Evolutionary conservation across 2,888 invertebrate species (phyloP).

Genomic region (Laspeyria flexula): DNA sequence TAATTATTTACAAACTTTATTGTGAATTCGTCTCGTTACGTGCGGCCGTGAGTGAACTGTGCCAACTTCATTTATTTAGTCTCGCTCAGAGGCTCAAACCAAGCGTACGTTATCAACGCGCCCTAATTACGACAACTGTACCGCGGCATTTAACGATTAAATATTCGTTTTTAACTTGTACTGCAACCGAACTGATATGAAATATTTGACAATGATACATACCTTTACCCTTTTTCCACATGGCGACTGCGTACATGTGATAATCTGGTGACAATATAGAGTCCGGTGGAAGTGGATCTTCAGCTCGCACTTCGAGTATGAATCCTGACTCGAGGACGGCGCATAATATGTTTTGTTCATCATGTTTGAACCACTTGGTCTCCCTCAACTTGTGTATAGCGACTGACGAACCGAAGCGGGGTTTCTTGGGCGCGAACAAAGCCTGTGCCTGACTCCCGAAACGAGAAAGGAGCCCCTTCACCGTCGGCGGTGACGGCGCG

Average conservation of each 20-base stretch:
- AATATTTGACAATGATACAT: slow-evolving; percentile 50
- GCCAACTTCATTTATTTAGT: slow-evolving; percentile 65
- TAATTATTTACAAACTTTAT: slow-evolving; percentile 74
- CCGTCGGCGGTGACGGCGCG: slow-evolving; percentile 80
- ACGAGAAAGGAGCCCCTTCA: slow-evolving; percentile 82
- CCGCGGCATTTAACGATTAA: slow-evolving; percentile 29
- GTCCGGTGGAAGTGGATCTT: slow-evolving; percentile 79
- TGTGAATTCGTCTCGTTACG: slow-evolving; percentile 57
- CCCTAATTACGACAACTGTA: slow-evolving; percentile 44
- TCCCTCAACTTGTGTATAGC: slow-evolving; percentile 90
- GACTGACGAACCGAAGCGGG: slow-evolving; percentile 87
- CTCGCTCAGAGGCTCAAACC: slow-evolving; percentile 51
- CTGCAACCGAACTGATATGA: slow-evolving; percentile 12
- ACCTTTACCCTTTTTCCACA: slow-evolving; percentile 91
- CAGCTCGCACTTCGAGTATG: slow-evolving; percentile 88
- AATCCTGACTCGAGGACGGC: slow-evolving; percentile 91
- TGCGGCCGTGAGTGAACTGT: slow-evolving; percentile 57
- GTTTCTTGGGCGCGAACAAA: slow-evolving; percentile 82
- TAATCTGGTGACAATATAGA: slow-evolving; percentile 80
- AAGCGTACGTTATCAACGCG: slow-evolving; percentile 57
- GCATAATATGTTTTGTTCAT: slow-evolving; percentile 89
- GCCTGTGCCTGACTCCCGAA: slow-evolving; percentile 85
- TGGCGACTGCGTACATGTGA: slow-evolving; percentile 89
- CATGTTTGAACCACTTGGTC: slow-evolving; percentile 91
- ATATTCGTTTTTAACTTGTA: slow-evolving; percentile 18